phyloP scores from a whole-genome alignment of 2,113 vertebrate species.

The Corythoichthys haematopterus region DNA sequence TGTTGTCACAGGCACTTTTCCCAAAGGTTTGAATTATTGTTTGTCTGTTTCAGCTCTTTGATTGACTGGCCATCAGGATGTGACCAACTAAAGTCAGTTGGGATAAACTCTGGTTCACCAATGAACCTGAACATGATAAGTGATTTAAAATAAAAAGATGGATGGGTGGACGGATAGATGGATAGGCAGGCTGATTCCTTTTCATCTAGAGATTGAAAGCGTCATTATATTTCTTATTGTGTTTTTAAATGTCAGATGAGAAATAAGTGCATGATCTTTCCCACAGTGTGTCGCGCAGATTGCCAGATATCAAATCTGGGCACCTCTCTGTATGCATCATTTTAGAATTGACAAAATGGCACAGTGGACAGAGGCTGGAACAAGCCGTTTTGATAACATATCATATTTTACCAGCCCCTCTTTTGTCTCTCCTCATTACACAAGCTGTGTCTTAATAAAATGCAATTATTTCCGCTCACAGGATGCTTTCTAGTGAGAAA shows the following conservation, averaged over 20 bases:
- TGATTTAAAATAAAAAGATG: not conserved
- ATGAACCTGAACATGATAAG: not conserved
- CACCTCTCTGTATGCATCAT: constrained; percentile 10
- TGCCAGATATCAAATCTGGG: constrained; percentile 11
- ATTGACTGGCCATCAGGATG: not conserved
- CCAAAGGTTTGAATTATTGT: not conserved
- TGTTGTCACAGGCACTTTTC: not conserved
- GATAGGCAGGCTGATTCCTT: not conserved
- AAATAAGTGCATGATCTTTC: not conserved
- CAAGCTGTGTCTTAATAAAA: constrained; percentile 70
- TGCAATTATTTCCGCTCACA: constrained; percentile 73
- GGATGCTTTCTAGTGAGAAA: constrained; percentile 71
- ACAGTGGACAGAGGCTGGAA: constrained; percentile 32
- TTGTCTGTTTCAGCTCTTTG: not conserved
- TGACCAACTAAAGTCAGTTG: not conserved
- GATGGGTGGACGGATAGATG: not conserved
- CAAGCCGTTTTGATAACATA: constrained; percentile 54
- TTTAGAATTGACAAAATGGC: constrained; percentile 3
- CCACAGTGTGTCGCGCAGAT: not conserved
- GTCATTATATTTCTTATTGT: not conserved
- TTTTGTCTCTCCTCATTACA: constrained; percentile 65
- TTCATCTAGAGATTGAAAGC: not conserved
- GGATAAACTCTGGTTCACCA: not conserved
- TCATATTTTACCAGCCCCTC: constrained; percentile 55
- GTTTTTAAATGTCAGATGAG: not conserved